Evolutionary conservation across 1,140 invertebrate species (phyloP).

Genomic region (Magallana angulata): DNA sequence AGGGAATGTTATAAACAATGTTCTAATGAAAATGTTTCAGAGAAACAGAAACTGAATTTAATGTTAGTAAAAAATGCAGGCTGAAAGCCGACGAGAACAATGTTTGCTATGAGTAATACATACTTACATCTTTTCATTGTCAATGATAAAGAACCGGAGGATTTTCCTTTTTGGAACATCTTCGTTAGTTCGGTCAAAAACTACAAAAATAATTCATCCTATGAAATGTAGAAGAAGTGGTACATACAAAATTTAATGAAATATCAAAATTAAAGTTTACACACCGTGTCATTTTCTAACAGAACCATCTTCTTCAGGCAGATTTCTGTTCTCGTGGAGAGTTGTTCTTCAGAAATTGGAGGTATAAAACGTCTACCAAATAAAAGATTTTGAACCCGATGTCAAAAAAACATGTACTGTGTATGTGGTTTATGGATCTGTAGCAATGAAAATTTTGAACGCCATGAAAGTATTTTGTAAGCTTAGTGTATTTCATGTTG

Average conservation of each 20-base stretch:
- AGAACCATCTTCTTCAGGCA: constrained; percentile 1
- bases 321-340: constrained; percentile 6
- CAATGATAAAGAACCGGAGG: constrained; percentile 76
- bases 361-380: not conserved
- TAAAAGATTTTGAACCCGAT: not conserved
- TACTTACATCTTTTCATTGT: constrained; percentile 81
- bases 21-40: too few relatives aligned
- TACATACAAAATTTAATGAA: too few relatives aligned
- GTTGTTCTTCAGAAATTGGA: not conserved
- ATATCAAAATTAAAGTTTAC: not conserved
- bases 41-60: too few relatives aligned
- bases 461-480: not conserved
- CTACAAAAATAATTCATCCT: constrained; percentile 68
- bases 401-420: not conserved
- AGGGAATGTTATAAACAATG: too few relatives aligned
- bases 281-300: constrained; percentile 41
- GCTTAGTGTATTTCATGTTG: too few relatives aligned
- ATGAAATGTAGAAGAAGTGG: not conserved
- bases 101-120: not conserved
- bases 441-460: too few relatives aligned
- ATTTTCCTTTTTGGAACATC: constrained; percentile 79
- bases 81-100: too few relatives aligned
- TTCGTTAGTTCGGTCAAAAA: constrained; percentile 80
- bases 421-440: too few relatives aligned
- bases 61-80: too few relatives aligned